Percentiles rank a stretch among this genome's conserved stretches.
Evolutionary conservation across 2,797 vertebrate genomes (phyloP).

Genomic region (Aplochiton taeniatus): DNA sequence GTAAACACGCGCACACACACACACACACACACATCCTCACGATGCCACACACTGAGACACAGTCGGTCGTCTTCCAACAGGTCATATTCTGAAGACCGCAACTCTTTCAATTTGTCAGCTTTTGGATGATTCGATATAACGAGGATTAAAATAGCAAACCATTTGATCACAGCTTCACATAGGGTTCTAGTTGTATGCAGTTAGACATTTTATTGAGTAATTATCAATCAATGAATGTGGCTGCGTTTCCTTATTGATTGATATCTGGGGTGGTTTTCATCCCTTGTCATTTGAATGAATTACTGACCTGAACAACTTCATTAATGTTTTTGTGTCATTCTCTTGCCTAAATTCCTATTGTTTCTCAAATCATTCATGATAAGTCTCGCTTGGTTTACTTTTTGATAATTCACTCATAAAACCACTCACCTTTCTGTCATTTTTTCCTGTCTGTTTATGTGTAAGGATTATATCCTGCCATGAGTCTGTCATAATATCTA

Average conservation of each 20-base stretch:
- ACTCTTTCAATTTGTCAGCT: too few species aligned
- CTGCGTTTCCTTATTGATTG: too few species aligned
- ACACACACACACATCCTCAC: too few species aligned
- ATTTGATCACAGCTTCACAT: slow-evolving; percentile 58
- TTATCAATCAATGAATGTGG: too few species aligned
- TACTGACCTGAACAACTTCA: slow-evolving; percentile 25
- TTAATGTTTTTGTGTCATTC: slow-evolving; percentile 46
- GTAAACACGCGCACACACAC: slow-evolving; percentile 63
- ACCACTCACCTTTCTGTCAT: slow-evolving; percentile 36
- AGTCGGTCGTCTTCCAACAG: too few species aligned
- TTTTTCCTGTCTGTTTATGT: slow-evolving; percentile 51
- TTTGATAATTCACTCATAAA: slow-evolving; percentile 31
- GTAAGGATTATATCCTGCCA: slow-evolving; percentile 17
- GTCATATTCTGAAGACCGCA: too few species aligned
- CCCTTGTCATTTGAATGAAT: slow-evolving; percentile 1
- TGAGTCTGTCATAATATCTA: slow-evolving; percentile 43
- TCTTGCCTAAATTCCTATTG: slow-evolving; percentile 28
- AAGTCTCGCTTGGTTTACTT: slow-evolving; percentile 15
- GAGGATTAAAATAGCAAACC: slow-evolving; percentile 65
- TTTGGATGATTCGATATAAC: too few species aligned
- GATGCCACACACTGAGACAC: too few species aligned
- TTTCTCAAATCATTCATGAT: slow-evolving; percentile 45
- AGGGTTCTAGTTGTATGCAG: neutral
- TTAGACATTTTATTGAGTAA: too few species aligned
- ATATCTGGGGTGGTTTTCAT: slow-evolving; percentile 44